Conservation (phyloP, 2,888 invertebrate species). For the Nesidiocoris tenuis region DNA sequence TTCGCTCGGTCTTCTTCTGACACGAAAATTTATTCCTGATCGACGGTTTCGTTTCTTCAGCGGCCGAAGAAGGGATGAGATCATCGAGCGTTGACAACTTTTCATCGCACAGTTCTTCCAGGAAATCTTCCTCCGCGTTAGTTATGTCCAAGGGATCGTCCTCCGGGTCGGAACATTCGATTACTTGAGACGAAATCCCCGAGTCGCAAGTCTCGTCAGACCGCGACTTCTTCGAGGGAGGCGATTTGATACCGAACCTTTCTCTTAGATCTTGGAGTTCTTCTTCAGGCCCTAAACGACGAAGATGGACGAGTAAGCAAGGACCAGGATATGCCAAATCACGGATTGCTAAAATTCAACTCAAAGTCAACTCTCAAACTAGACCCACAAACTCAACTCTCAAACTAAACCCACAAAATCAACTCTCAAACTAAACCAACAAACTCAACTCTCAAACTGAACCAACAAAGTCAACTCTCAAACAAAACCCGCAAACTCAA, state of each 20-base stretch:
- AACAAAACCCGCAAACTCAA: too few species aligned
- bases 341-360: too few species aligned
- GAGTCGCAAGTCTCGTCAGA: not conserved
- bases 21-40: conserved; percentile 21
- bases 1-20: not conserved
- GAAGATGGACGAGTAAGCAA: not conserved
- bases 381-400: too few species aligned
- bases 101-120: conserved; percentile 9
- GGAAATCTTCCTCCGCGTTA: conserved; percentile 16
- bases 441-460: too few species aligned
- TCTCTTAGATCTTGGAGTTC: conserved; percentile 20
- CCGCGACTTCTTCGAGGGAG: conserved; percentile 19
- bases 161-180: conserved; percentile 24
- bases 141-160: conserved; percentile 27
- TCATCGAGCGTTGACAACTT: not conserved
- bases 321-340: too few species aligned
- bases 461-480: too few species aligned
- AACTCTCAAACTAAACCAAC: too few species aligned
- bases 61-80: not conserved
- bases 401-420: too few species aligned
- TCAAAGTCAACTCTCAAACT: too few species aligned
- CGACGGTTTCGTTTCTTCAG: not conserved
- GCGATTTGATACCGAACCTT: conserved; percentile 16
- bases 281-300: conserved; percentile 17
- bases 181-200: not conserved